Evolutionary conservation across 2,888 invertebrate species (phyloP), one percentile per base, ranked within the genome.

Genomic region (Alsophila aescularia): DNA sequence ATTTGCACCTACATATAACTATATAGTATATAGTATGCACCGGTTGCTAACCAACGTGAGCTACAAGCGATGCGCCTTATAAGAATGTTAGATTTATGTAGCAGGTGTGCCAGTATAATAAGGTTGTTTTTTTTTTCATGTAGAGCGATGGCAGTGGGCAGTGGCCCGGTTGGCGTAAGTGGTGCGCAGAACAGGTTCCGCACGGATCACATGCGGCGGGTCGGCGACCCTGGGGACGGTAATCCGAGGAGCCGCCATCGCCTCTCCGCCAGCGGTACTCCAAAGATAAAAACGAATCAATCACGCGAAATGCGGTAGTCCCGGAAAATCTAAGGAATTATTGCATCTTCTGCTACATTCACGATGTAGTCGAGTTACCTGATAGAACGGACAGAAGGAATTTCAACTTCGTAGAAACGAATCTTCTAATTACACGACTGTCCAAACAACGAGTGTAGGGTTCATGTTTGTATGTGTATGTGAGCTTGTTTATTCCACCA

Each of bases 181-280:
- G 79, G 84, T 81, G 79, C 77, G 83, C 76, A 74, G 81, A 90
- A 90, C 89, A 84, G 88, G 90, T 85, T 81, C 81, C 72, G 78
- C 76, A 75, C 77, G 75, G 83, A 85, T 82, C 85, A 87, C 86
- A 87, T 86, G 85, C 87, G 85, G 66, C 66, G 75, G 89, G 84
- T 87, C 87, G 73, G 59, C 77, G 87, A 90, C 85, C 90, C 73
- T 73, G 69, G 73, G 75, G 76, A 77, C 83, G 77, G 79, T 81
- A 79, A 80, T 85, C 84, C 75, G 77, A 77, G 75, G 69, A 60
- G 77, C 73, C 72, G 41, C 53, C 57, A 34, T 43, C 50, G 49
- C 42, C 42, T 71, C 69, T 66, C 68, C 65, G 62, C 69, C 56
- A 66, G 69, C 64, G 59, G 59, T 48, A 60, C 56, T 55, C 57